phyloP scores from a whole-genome alignment of 2,888 invertebrate species.

The Coleophora flavipennella region DNA sequence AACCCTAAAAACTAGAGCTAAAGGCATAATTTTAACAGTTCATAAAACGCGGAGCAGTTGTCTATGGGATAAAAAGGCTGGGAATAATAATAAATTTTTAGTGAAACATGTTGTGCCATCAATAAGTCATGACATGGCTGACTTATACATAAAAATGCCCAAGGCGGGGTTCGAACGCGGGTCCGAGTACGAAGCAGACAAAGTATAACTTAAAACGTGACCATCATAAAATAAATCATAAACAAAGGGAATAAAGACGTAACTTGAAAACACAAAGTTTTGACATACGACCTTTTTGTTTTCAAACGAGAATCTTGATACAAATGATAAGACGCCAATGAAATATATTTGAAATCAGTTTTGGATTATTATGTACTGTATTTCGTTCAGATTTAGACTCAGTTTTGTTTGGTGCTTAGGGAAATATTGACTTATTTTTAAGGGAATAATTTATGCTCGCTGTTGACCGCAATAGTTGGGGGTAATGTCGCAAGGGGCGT shows the following conservation, averaged over 20 bases:
- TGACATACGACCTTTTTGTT: constrained; percentile 18
- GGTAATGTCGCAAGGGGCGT: constrained; percentile 1
- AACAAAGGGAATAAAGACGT: neutral
- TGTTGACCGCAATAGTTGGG: constrained; percentile 29
- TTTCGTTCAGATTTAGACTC: neutral
- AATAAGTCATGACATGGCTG: constrained; percentile 21
- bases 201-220: constrained; percentile 13
- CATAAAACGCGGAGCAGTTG: neutral
- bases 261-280: neutral
- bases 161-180: constrained; percentile 37
- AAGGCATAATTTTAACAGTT: neutral
- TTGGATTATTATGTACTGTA: constrained; percentile 17
- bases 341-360: constrained; percentile 24
- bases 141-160: constrained; percentile 32
- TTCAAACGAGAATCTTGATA: constrained; percentile 16
- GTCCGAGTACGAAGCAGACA: constrained; percentile 27
- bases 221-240: constrained; percentile 7
- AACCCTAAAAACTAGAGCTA: neutral
- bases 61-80: neutral
- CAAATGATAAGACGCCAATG: constrained; percentile 32
- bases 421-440: constrained; percentile 19
- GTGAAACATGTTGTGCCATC: constrained; percentile 10
- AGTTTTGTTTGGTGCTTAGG: constrained; percentile 13
- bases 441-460: constrained; percentile 36
- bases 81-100: constrained; percentile 7